Conservation (phyloP, 2,888 invertebrate genomes). For the Magallana nippona region DNA sequence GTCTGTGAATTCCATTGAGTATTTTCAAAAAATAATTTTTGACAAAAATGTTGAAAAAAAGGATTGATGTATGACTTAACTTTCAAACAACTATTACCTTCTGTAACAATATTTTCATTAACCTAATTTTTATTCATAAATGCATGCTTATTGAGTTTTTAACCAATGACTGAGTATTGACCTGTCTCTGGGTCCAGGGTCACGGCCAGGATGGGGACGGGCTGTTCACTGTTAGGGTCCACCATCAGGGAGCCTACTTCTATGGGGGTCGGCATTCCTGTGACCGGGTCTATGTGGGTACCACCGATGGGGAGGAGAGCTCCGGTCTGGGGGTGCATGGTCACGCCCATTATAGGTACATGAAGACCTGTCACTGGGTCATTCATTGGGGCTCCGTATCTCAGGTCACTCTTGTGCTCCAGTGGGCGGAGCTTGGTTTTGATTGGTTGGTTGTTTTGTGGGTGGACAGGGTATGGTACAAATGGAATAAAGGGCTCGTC, state of each 20-base stretch:
- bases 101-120: too few relatives aligned
- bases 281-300: slow-evolving; percentile 77
- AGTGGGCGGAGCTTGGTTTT: slow-evolving; percentile 70
- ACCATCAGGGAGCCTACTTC: slow-evolving; percentile 77
- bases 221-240: slow-evolving; percentile 72
- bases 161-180: slow-evolving; percentile 40
- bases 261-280: slow-evolving; percentile 76
- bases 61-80: too few relatives aligned
- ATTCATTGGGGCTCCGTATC: slow-evolving; percentile 72
- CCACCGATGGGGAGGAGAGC: slow-evolving; percentile 76
- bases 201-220: slow-evolving; percentile 77
- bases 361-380: slow-evolving; percentile 75
- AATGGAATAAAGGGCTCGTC: slow-evolving; percentile 75
- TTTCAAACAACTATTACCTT: too few relatives aligned
- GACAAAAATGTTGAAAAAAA: too few relatives aligned
- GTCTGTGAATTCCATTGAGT: too few relatives aligned
- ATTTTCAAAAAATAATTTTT: too few relatives aligned
- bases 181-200: slow-evolving; percentile 74
- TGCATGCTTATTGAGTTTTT: background rate
- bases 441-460: slow-evolving; percentile 65
- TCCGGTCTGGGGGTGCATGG: slow-evolving; percentile 75
- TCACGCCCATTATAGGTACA: slow-evolving; percentile 77
- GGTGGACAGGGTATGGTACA: slow-evolving; percentile 72
- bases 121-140: background rate
- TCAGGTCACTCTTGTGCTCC: slow-evolving; percentile 70